Percentiles rank a stretch among this genome's conserved stretches.
Evolutionary conservation across 2,888 invertebrate species (phyloP).

Genomic region (Brenthis daphne): DNA sequence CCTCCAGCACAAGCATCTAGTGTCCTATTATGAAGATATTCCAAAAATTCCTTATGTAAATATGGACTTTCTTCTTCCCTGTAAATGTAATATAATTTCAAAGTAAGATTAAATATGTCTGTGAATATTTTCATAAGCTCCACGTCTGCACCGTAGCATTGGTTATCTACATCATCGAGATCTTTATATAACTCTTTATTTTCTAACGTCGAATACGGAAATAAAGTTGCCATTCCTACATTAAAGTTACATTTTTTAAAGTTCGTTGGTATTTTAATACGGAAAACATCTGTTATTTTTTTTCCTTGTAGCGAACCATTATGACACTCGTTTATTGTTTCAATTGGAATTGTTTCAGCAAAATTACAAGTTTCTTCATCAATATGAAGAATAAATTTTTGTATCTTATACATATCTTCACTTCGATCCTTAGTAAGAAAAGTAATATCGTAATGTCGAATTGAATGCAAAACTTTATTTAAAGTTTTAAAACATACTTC

Average conservation of each 20-base stretch:
- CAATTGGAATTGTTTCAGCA: conserved; percentile 38
- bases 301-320: conserved; percentile 45
- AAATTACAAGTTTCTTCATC: conserved; percentile 50
- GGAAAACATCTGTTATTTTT: conserved; percentile 45
- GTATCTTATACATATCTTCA: conserved; percentile 39
- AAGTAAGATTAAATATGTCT: conserved; percentile 56
- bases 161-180: conserved; percentile 49
- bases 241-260: conserved; percentile 59
- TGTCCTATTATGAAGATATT: conserved; percentile 57
- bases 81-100: conserved; percentile 52
- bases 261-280: conserved; percentile 50
- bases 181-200: conserved; percentile 47
- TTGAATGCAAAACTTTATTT: conserved; percentile 39
- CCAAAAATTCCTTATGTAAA: conserved; percentile 46
- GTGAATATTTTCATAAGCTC: conserved; percentile 63
- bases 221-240: conserved; percentile 55
- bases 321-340: conserved; percentile 49
- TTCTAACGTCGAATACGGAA: conserved; percentile 55
- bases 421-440: conserved; percentile 47
- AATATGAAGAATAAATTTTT: conserved; percentile 51
- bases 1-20: conserved; percentile 66
- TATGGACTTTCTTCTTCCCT: conserved; percentile 50
- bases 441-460: conserved; percentile 50
- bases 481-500: conserved; percentile 34
- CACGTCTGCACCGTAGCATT: conserved; percentile 55